Base-by-base conservation (phyloP, 64 coral and sea anemone genomes). In the Hydrozoanthus tunicans region DNA sequence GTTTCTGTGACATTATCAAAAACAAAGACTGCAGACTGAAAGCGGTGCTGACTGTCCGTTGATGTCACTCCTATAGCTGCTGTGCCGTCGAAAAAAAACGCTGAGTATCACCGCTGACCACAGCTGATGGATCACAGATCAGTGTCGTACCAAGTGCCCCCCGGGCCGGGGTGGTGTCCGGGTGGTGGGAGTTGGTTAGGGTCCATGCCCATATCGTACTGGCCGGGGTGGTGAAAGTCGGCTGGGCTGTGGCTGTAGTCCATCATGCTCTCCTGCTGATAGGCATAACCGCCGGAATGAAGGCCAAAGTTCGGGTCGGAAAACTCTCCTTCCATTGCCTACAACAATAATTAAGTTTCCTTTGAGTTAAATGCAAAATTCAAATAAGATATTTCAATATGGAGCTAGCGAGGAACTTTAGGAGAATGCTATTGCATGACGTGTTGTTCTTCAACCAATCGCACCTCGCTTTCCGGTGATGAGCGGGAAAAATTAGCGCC, bases 281-380 rank as follows among this genome's bases (percentile, higher is more conserved):
- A 97, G 59, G 72, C 86, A 53, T 97, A 97, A 0, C 69, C 84
- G 7, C 67, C 85, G 14, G 95, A 79, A n/a, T 89, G 93, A 77
- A 97, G 77, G 8, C 81, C 76, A 60, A 94, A 94, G 56, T 56
- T 85, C 0, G 92, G 79, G 77, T 97, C 95, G 13, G 83, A 76
- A 55, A 97, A 92, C 69, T 97, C 95, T 78, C 92, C 92, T 62
- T 97, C 95, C 95, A 97, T 97, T 86, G 89, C 89, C 92, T 94
- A 52, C 5, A 81, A 86, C 70, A 64, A 82, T 5, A 64, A 62
- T 62, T 1, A 3, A n/a, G 20, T 43, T 43, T 43, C 32, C 32
- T 43, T 43, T 43, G 32, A 43, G 32, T 43, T 43, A 43, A 43
- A 1, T 43, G 32, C 32, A 43, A 43, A 43, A 43, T 43, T 43